phyloP scores from a whole-genome alignment of 1,140 invertebrate genomes.

The Gonioctena quinquepunctata region DNA sequence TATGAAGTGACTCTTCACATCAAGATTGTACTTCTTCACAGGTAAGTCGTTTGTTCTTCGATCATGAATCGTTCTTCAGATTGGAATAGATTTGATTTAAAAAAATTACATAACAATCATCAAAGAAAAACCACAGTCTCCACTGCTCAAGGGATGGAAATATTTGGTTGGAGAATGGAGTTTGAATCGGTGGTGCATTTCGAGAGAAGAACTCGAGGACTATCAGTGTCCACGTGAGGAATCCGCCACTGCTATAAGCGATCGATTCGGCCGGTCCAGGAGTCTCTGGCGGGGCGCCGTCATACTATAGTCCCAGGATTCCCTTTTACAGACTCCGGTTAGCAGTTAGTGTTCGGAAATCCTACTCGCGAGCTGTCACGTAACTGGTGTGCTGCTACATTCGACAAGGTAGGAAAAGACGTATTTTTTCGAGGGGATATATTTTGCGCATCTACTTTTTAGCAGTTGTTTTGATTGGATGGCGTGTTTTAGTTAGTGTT shows the following conservation, averaged over 20 bases:
- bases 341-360: constrained; percentile 12
- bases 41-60: no score
- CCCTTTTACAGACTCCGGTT: constrained; percentile 12
- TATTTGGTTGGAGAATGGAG: no score
- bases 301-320: constrained; percentile 18
- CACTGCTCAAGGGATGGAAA: no score
- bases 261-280: constrained; percentile 44
- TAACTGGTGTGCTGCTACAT: background rate
- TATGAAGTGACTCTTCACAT: no score
- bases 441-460: background rate
- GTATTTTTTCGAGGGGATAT: background rate
- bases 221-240: background rate
- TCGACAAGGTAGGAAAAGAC: background rate
- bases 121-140: no score
- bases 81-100: no score
- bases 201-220: no score
- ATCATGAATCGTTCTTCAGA: no score
- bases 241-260: constrained; percentile 16
- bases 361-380: background rate
- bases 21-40: no score
- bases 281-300: constrained; percentile 32
- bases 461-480: background rate
- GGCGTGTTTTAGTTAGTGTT: background rate
- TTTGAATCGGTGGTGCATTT: no score
- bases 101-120: no score